These are phyloP conservation scores for Nemotelus pantherinus DNA, from an alignment of 2,888 invertebrate species.

Conservation along the genomic window DNA sequence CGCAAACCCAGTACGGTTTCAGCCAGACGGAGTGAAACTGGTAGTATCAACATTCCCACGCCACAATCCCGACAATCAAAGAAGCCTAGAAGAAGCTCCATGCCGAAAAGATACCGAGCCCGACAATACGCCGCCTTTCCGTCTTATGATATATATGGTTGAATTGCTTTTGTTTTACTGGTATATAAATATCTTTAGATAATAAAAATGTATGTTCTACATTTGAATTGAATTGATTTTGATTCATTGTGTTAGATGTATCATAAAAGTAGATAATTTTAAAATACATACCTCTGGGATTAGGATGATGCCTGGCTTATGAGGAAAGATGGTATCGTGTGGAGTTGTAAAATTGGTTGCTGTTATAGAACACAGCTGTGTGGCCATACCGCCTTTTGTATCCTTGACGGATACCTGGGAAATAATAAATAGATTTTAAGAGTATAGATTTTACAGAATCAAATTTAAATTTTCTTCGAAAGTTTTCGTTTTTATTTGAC, in stretches of 20 bases:
- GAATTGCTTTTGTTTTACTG: not conserved
- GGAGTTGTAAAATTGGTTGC: slow-evolving; percentile 87
- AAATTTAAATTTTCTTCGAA: not conserved
- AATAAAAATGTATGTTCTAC: too few relatives aligned
- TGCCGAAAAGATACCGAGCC: slow-evolving; percentile 10
- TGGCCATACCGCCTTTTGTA: slow-evolving; percentile 79
- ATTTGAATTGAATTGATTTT: too few relatives aligned
- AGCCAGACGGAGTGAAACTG: not conserved
- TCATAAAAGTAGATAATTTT: too few relatives aligned
- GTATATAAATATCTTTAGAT: too few relatives aligned
- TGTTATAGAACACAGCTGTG: slow-evolving; percentile 81
- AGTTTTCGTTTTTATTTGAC: too few relatives aligned
- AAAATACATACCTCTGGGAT: slow-evolving; percentile 74
- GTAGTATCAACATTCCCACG: not conserved
- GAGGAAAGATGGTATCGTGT: slow-evolving; percentile 84
- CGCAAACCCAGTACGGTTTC: not conserved
- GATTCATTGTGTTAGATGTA: too few relatives aligned
- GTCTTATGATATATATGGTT: not conserved
- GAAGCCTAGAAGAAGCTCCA: not conserved
- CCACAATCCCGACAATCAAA: not conserved
- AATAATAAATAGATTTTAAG: slow-evolving; percentile 57
- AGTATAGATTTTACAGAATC: too few relatives aligned
- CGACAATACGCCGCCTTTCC: not conserved
- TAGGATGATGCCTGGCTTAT: slow-evolving; percentile 79
- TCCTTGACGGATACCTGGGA: slow-evolving; percentile 77